Evolutionary conservation across 2,797 vertebrate species (phyloP), one percentile per base, ranked within the genome.

Genomic region (Gadopsis bispinosus): DNA sequence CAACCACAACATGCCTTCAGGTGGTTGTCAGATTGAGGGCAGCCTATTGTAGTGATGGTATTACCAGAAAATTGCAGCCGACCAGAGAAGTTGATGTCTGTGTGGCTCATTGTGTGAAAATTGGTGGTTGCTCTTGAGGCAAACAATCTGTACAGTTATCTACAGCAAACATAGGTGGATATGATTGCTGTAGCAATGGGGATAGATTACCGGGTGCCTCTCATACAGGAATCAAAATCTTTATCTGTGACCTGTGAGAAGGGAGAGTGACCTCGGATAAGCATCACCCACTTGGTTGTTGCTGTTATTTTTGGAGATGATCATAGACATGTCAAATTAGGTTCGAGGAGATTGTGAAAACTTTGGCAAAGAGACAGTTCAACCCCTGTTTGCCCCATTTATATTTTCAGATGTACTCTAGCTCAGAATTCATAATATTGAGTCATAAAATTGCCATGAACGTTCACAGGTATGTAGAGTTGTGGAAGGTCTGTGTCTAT

Each of bases 61-160:
- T 80, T 79, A 62, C 51, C 60, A 16, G 19, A 50, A 89, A 87
- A 88, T 87, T 75, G 66, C 45, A 29, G 29, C 47, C 78, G 75
- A 89, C 73, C 71, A 51, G 7, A 66, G 20, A 71, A 87, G 86
- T 61, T 9, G 74, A 67, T 67, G 56, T 83, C 76, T 60, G 51
- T 67, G n/a, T 74, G 75, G 60, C 48, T 88, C 22, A 60, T 86
- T 86, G 77, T 67, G 48, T 47, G 62, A 71, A 75, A 86, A 83
- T 50, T 58, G 75, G 41, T 58, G 64, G 45, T 53, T 69, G 63
- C 19, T 69, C 37, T 69, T 41, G 61, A 50, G 58, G 74, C 59
- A 59, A 78, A 88, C n/a, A 75, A 76, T 53, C 61, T 63, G 58
- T 77, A 33, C 60, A 13, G 86, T 81, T 89, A 89, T 92, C 87